phyloP scores from a whole-genome alignment of 2,113 vertebrate genomes.

The Trogon surrucura region DNA sequence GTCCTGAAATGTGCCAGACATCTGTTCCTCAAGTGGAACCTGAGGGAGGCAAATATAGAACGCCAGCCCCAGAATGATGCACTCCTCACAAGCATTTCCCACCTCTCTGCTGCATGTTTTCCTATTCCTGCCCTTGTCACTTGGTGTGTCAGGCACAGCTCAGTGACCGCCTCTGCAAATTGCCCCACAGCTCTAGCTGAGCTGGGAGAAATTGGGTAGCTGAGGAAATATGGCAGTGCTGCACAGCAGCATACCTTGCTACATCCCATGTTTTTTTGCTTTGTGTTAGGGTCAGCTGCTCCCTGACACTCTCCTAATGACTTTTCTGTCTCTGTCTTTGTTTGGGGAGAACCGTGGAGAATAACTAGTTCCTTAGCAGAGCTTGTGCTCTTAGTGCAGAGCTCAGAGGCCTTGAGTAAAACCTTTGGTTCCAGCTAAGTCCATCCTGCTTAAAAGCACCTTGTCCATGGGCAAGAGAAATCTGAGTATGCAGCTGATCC shows the following conservation, averaged over 20 bases:
- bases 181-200: neutral
- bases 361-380: neutral
- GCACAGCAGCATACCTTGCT: neutral
- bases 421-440: neutral
- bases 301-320: neutral
- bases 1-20: neutral
- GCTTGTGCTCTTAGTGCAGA: neutral
- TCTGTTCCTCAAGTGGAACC: neutral
- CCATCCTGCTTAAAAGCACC: neutral
- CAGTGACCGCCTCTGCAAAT: fast-evolving
- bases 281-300: neutral
- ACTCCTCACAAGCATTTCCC: neutral
- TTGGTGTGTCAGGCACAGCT: neutral
- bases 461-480: fast-evolving
- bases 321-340: neutral
- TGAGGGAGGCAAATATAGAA: neutral
- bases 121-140: neutral
- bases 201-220: neutral
- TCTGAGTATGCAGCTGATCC: fast-evolving
- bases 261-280: neutral
- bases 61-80: neutral
- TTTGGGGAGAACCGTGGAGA: neutral
- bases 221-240: neutral
- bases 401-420: neutral
- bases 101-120: neutral